Evolutionary conservation across 2,113 vertebrate species (phyloP).

Genomic region (Clarias batrachus): DNA sequence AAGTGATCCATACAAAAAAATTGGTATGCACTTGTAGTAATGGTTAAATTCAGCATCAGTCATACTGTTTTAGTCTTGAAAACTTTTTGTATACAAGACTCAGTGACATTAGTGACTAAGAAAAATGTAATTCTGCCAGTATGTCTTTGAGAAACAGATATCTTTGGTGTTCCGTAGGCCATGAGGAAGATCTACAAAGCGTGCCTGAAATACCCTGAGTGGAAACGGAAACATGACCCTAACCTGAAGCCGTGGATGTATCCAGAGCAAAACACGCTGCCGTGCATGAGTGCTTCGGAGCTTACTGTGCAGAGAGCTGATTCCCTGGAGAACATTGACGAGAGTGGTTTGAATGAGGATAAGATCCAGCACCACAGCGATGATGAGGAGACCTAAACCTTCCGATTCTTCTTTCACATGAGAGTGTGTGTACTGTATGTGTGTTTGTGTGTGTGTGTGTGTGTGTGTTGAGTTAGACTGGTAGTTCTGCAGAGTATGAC

Average conservation of each 20-base stretch:
- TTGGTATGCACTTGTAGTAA: not conserved
- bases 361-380: conserved; percentile 71
- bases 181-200: conserved; percentile 88
- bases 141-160: not conserved
- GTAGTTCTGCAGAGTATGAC: conserved; percentile 27
- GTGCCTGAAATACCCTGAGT: conserved; percentile 82
- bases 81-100: not conserved
- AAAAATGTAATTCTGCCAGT: not conserved
- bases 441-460: conserved; percentile 34
- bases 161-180: conserved; percentile 60
- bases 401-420: conserved; percentile 30
- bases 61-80: not conserved
- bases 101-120: not conserved
- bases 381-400: conserved; percentile 70
- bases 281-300: conserved; percentile 69
- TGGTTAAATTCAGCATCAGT: not conserved
- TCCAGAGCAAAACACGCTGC: conserved; percentile 77
- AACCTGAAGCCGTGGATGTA: conserved; percentile 81
- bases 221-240: conserved; percentile 78
- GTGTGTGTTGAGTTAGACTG: conserved; percentile 23
- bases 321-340: conserved; percentile 81
- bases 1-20: not conserved
- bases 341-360: conserved; percentile 76
- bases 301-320: conserved; percentile 73
- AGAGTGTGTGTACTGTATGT: conserved; percentile 44